Evolutionary conservation across 2,113 vertebrate species (phyloP).

Genomic region (Polypterus bichir): DNA sequence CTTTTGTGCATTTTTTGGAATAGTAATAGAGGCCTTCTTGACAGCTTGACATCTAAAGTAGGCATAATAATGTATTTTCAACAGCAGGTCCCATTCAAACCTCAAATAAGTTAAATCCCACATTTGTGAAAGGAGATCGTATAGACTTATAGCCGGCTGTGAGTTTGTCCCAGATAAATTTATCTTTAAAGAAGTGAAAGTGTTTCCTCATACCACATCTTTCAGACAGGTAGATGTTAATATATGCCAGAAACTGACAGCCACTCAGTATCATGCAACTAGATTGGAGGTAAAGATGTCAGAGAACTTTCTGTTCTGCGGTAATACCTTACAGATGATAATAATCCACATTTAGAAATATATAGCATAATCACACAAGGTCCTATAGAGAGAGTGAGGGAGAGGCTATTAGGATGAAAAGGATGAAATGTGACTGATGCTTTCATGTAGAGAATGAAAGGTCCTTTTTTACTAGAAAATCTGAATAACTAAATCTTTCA

Average conservation of each 20-base stretch:
- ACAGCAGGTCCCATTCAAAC: not conserved
- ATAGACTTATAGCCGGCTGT: not conserved
- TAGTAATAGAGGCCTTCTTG: not conserved
- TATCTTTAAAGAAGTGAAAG: not conserved
- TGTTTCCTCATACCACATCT: not conserved
- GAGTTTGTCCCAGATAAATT: conserved; percentile 2
- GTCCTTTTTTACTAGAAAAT: no score
- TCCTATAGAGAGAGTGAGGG: no score
- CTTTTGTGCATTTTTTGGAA: not conserved
- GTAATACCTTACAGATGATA: not conserved
- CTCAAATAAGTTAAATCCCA: not conserved
- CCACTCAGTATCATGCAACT: not conserved
- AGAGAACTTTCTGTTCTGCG: not conserved
- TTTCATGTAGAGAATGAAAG: no score
- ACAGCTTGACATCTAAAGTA: not conserved
- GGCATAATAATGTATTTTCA: not conserved
- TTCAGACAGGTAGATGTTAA: not conserved
- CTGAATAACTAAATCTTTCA: no score
- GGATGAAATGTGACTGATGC: no score
- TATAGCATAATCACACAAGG: no score
- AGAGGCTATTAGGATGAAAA: no score
- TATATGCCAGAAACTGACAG: conserved; percentile 3
- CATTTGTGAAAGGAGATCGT: not conserved
- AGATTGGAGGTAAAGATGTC: not conserved
- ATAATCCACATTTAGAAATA: not conserved